These are phyloP conservation scores for Seriola aureovittata DNA, from an alignment of 2,113 vertebrate species.

Conservation along the genomic window DNA sequence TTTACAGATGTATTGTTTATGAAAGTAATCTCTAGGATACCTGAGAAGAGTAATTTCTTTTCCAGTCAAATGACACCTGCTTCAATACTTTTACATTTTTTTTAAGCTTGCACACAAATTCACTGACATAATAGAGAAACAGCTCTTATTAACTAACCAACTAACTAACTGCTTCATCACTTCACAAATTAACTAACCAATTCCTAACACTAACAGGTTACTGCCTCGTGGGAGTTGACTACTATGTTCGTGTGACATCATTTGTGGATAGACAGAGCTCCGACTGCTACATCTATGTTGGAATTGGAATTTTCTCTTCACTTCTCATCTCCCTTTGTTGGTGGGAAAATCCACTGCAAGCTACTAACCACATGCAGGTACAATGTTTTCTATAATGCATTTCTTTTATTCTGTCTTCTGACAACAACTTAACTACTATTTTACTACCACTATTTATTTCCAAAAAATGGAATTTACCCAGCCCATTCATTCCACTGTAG, in stretches of 20 bases:
- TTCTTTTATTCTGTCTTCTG: not conserved
- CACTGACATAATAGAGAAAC: not conserved
- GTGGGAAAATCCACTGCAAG: slow-evolving; percentile 87
- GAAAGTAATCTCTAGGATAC: not conserved
- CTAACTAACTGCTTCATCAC: not conserved
- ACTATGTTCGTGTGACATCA: slow-evolving; percentile 75
- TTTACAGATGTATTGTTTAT: not conserved
- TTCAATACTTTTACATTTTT: not conserved
- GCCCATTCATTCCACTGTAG: not conserved
- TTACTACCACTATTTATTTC: no score
- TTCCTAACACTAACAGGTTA: slow-evolving; percentile 69
- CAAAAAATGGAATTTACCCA: not conserved
- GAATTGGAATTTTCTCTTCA: slow-evolving; percentile 78
- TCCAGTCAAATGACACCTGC: not conserved
- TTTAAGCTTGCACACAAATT: not conserved
- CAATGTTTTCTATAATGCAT: not conserved
- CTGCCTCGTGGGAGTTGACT: slow-evolving; percentile 78
- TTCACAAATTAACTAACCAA: not conserved
- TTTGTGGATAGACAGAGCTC: slow-evolving; percentile 27
- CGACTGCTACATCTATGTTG: slow-evolving; percentile 69
- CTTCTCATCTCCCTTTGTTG: slow-evolving; percentile 84
- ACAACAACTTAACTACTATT: not conserved
- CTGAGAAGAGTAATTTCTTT: not conserved
- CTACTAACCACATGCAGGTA: slow-evolving; percentile 76
- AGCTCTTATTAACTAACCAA: not conserved